Percentiles rank a stretch among this genome's conserved stretches.
phyloP scores from a whole-genome alignment of 2,113 vertebrate species.

The Bombycilla garrulus region DNA sequence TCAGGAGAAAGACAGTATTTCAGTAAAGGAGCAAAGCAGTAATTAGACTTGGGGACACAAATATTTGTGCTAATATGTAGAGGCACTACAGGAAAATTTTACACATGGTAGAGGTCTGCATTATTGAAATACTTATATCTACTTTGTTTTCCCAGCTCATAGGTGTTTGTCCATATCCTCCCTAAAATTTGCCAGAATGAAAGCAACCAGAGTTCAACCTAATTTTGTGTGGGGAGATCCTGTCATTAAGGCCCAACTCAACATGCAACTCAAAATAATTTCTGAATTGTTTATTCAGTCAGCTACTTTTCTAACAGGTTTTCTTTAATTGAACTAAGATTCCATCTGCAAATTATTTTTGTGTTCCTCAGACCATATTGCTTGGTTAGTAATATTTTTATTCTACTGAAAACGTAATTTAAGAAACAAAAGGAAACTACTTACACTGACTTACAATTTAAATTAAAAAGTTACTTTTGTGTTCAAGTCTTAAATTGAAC shows the following conservation, averaged over 20 bases:
- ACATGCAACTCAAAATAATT: neutral
- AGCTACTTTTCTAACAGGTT: neutral
- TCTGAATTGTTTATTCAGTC: neutral
- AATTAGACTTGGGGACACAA: neutral
- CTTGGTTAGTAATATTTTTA: neutral
- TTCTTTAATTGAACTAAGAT: neutral
- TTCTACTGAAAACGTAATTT: neutral
- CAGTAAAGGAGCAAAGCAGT: neutral
- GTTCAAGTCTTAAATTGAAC: neutral
- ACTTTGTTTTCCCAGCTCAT: neutral
- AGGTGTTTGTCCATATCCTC: neutral
- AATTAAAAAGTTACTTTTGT: neutral
- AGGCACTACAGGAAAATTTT: neutral
- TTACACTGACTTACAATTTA: neutral
- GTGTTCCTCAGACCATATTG: fast-evolving
- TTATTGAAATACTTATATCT: neutral
- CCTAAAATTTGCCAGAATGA: neutral
- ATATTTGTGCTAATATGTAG: neutral
- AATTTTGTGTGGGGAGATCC: fast-evolving
- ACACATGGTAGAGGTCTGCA: neutral
- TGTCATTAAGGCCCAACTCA: neutral
- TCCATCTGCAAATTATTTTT: neutral
- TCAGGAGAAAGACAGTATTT: neutral
- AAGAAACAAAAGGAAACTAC: neutral
- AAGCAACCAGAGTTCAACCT: neutral